Evolutionary conservation across 2,797 vertebrate genomes (phyloP).

Genomic region (Chaetodon trifasciatus): DNA sequence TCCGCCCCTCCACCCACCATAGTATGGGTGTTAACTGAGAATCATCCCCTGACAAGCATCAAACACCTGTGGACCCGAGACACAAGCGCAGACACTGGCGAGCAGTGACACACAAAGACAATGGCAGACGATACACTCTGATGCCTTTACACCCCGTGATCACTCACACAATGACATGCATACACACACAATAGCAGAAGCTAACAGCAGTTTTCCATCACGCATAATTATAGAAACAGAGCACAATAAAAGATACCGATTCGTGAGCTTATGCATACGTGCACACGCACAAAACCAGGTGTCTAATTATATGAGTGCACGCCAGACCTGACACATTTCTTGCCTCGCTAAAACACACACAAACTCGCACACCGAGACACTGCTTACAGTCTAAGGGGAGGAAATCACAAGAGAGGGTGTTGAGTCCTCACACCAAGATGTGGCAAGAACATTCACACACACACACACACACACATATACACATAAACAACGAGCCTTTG

Average conservation of each 20-base stretch:
- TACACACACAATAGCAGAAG: slow-evolving; percentile 1
- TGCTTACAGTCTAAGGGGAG: slow-evolving; percentile 63
- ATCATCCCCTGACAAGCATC: slow-evolving; percentile 76
- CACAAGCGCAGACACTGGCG: slow-evolving; percentile 19
- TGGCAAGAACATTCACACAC: slow-evolving; percentile 75
- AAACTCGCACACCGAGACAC: slow-evolving; percentile 54
- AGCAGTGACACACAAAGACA: slow-evolving; percentile 42
- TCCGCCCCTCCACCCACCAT: slow-evolving; percentile 17
- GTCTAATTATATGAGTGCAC: slow-evolving; percentile 74
- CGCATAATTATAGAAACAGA: slow-evolving; percentile 43
- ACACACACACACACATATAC: slow-evolving; percentile 27
- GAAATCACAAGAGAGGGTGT: slow-evolving; percentile 74
- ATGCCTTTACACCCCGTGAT: slow-evolving; percentile 25
- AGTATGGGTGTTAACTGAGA: slow-evolving; percentile 65
- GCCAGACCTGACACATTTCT: slow-evolving; percentile 71
- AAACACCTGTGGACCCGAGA: slow-evolving; percentile 81
- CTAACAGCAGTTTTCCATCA: slow-evolving; percentile 36
- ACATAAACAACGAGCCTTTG: slow-evolving; percentile 54
- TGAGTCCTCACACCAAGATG: slow-evolving; percentile 72
- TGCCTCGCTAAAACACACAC: slow-evolving; percentile 41
- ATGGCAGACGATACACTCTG: slow-evolving; percentile 20
- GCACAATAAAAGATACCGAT: slow-evolving; percentile 52
- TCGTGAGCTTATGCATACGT: slow-evolving; percentile 29
- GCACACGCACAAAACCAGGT: slow-evolving; percentile 67
- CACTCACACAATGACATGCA: slow-evolving; percentile 9